Percentiles rank a stretch among this genome's conserved stretches.
Evolutionary conservation across 1,140 invertebrate species (phyloP).

Genomic region (Procambarus virginalis): DNA sequence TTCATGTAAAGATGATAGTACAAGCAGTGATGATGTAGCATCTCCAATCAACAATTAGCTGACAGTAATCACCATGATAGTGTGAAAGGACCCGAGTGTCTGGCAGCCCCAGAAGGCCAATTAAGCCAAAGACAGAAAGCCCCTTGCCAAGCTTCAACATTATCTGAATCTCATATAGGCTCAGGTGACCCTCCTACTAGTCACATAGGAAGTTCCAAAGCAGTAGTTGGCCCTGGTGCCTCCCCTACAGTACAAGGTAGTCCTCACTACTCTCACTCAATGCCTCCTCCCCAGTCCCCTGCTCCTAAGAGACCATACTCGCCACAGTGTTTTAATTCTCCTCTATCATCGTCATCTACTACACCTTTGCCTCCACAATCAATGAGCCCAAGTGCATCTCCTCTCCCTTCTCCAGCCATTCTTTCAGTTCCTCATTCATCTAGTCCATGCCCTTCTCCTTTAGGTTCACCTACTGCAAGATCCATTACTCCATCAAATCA

Average conservation of each 20-base stretch:
- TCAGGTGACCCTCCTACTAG: conserved; percentile 53
- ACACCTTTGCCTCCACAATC: conserved; percentile 63
- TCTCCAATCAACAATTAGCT: conserved; percentile 51
- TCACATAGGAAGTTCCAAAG: conserved; percentile 55
- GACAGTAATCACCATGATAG: conserved; percentile 53
- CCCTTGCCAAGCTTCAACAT: conserved; percentile 27
- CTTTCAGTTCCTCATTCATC: conserved; percentile 45
- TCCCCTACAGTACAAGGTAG: conserved; percentile 58
- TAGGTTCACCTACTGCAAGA: conserved; percentile 48
- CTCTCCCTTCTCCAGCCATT: conserved; percentile 61
- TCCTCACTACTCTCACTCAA: conserved; percentile 62
- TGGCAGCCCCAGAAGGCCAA: conserved; percentile 55
- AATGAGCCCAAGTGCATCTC: conserved; percentile 62
- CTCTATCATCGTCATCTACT: conserved; percentile 70
- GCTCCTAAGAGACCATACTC: conserved; percentile 72
- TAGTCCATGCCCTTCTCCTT: conserved; percentile 52
- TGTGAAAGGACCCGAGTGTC: conserved; percentile 29
- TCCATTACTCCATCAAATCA: conserved; percentile 50
- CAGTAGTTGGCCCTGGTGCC: conserved; percentile 33
- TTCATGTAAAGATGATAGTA: conserved; percentile 66
- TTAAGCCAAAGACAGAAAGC: conserved; percentile 55
- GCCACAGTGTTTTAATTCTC: conserved; percentile 69
- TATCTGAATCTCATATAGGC: conserved; percentile 34
- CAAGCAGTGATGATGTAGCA: conserved; percentile 64
- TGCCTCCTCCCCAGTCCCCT: conserved; percentile 71